A percentile compares a stretch with the other conserved stretches of the same genome.
phyloP scores from a whole-genome alignment of 23 tunicate genomes.

The Diplosoma virens region DNA sequence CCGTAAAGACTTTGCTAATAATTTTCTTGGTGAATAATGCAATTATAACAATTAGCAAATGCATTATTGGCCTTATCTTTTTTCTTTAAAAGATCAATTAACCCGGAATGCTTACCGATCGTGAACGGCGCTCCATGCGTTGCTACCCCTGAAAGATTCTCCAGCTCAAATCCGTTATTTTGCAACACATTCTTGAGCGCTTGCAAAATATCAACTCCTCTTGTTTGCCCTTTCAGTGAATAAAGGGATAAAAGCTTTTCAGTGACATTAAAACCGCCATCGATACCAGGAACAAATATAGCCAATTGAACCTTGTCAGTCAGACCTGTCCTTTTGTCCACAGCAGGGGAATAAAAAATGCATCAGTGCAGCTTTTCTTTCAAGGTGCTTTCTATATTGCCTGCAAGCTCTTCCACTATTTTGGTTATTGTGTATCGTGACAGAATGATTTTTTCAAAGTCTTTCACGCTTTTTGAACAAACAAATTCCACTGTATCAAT shows the following conservation, averaged over 20 bases:
- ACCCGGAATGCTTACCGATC: neutral
- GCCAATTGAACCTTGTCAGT: neutral
- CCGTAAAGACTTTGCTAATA: neutral
- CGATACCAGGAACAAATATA: slow-evolving; percentile 3
- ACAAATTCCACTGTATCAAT: no score
- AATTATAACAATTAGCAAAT: neutral
- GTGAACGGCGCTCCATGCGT: neutral
- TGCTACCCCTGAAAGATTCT: slow-evolving; percentile 3
- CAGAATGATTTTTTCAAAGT: neutral
- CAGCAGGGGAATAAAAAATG: neutral
- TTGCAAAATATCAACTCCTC: slow-evolving; percentile 4
- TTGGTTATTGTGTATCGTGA: neutral
- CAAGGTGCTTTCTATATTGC: neutral
- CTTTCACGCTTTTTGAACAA: neutral
- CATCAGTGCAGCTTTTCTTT: neutral
- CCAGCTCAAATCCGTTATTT: neutral
- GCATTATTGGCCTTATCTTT: neutral
- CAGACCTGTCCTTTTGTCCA: neutral
- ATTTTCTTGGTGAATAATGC: neutral
- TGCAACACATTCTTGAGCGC: slow-evolving; percentile 1
- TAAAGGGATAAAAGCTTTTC: neutral
- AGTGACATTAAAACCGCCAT: neutral
- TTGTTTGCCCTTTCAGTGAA: neutral
- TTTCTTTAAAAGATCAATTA: neutral
- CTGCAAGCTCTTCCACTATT: neutral